phyloP scores from a whole-genome alignment of 2,888 invertebrate genomes.

The Macrophya alboannulata region DNA sequence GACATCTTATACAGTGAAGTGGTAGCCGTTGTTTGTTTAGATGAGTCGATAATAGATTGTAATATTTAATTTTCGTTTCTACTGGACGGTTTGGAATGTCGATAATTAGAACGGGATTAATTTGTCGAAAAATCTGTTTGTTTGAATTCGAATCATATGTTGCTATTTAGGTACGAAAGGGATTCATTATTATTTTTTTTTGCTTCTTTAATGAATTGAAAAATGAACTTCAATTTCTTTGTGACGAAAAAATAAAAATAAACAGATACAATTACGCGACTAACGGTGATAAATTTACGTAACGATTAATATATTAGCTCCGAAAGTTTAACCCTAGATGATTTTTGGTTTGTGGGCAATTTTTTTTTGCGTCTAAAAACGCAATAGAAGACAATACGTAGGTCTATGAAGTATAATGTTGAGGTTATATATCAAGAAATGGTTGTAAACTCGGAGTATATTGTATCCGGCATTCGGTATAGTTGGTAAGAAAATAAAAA shows the following conservation, averaged over 20 bases:
- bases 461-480: conserved; percentile 32
- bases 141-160: not conserved
- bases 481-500: not conserved
- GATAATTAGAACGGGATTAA: not conserved
- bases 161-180: not conserved
- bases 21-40: not conserved
- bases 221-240: not conserved
- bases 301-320: not conserved
- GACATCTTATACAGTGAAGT: not conserved
- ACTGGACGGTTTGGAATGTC: no score
- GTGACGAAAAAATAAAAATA: not conserved
- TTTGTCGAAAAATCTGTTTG: not conserved
- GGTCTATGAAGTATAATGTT: not conserved
- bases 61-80: not conserved
- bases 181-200: not conserved
- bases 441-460: conserved; percentile 20
- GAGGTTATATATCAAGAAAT: conserved; percentile 43
- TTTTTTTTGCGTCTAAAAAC: not conserved
- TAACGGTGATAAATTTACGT: conserved; percentile 5
- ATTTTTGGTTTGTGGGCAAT: not conserved
- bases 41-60: not conserved
- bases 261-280: not conserved
- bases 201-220: not conserved
- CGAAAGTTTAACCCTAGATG: not conserved
- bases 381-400: not conserved